phyloP scores from a whole-genome alignment of 1,140 invertebrate species.

The Tetranychus urticae region DNA sequence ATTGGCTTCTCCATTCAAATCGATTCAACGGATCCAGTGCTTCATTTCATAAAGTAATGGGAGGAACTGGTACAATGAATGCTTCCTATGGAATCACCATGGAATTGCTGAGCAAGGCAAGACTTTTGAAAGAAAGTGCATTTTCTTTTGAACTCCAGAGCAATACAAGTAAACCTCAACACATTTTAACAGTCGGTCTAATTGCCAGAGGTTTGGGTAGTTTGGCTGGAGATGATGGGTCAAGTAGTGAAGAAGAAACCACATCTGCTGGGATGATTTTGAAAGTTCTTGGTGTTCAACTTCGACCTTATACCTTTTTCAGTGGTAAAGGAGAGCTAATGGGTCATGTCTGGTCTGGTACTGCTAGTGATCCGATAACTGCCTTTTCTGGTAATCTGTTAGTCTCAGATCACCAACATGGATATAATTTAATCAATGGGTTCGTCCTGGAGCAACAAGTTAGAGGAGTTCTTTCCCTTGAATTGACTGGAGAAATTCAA shows the following conservation, averaged over 20 bases:
- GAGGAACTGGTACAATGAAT: constrained; percentile 24
- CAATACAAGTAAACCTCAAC: constrained; percentile 22
- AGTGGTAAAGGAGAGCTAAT: constrained; percentile 56
- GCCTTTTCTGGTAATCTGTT: constrained; percentile 50
- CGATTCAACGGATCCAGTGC: constrained; percentile 10
- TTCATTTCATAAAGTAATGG: constrained; percentile 4
- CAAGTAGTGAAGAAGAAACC: constrained; percentile 19
- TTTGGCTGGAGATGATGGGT: constrained; percentile 24
- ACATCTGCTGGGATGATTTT: constrained; percentile 65
- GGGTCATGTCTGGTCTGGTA: constrained; percentile 67
- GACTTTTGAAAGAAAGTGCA: constrained; percentile 36
- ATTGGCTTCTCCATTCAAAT: constrained; percentile 23
- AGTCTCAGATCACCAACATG: constrained; percentile 44
- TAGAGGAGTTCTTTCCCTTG: constrained; percentile 47
- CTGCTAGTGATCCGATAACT: constrained; percentile 49
- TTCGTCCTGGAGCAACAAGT: constrained; percentile 41
- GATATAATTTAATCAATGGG: constrained; percentile 43
- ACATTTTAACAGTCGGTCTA: constrained; percentile 34
- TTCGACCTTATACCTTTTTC: constrained; percentile 64
- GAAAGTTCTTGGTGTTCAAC: constrained; percentile 42
- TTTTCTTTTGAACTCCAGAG: constrained; percentile 41
- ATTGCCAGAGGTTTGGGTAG: constrained; percentile 50
- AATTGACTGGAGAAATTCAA: constrained; percentile 55
- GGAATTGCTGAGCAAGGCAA: constrained; percentile 44
- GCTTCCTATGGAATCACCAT: constrained; percentile 43